phyloP scores from a whole-genome alignment of 2,797 vertebrate genomes.

The Pachyuromys duprasi region DNA sequence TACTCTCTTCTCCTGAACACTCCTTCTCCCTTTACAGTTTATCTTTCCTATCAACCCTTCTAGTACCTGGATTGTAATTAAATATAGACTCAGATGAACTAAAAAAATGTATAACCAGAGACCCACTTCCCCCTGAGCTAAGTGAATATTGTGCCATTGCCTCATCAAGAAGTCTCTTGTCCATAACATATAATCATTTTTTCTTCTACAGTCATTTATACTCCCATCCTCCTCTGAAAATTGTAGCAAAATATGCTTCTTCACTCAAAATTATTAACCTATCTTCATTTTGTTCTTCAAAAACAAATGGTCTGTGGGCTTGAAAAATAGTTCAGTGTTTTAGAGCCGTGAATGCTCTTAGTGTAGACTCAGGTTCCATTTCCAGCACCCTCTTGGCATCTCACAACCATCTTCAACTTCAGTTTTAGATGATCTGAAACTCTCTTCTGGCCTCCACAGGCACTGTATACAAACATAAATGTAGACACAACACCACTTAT shows the following conservation, averaged over 20 bases:
- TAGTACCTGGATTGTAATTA: background rate
- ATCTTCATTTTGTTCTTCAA: background rate
- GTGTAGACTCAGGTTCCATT: background rate
- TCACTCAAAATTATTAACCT: background rate
- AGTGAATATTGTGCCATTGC: background rate
- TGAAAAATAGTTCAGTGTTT: background rate
- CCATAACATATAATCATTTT: background rate
- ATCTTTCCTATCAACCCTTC: background rate
- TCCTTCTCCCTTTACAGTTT: background rate
- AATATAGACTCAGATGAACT: background rate
- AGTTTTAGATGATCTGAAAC: no score
- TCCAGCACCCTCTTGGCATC: no score
- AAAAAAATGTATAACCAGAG: background rate
- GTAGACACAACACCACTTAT: background rate
- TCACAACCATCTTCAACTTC: background rate
- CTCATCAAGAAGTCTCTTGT: conserved; percentile 11
- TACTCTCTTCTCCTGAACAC: background rate
- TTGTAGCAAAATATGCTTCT: background rate
- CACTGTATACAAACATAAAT: background rate
- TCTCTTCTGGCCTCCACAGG: background rate
- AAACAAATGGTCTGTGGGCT: no score
- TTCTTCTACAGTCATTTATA: background rate
- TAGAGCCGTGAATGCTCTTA: background rate
- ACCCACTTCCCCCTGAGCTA: background rate
- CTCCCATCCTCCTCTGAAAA: background rate